Percentiles rank a stretch among this genome's conserved stretches.
Conservation (phyloP, 1,140 invertebrate species). For the Orius insidiosus region DNA sequence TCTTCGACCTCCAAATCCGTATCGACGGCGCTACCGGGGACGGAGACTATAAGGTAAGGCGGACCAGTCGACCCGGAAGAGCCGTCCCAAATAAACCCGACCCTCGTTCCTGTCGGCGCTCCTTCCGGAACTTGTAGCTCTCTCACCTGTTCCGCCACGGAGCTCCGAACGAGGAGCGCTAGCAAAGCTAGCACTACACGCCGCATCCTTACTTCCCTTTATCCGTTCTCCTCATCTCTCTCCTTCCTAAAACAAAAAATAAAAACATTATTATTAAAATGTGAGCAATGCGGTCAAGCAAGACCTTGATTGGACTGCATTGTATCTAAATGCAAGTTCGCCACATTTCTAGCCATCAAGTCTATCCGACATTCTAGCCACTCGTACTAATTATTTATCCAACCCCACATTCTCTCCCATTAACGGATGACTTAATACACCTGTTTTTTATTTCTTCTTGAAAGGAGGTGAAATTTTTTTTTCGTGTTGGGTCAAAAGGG, state of each 20-base stretch:
- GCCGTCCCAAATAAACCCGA: constrained; percentile 68
- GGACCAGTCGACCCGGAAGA: constrained; percentile 44
- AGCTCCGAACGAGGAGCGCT: constrained; percentile 25
- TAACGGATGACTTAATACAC: too few relatives aligned
- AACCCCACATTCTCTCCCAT: too few relatives aligned
- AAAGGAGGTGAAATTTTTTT: too few relatives aligned
- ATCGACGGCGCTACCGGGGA: constrained; percentile 69
- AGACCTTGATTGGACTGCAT: not conserved
- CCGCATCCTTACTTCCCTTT: constrained; percentile 12
- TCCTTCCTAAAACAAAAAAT: constrained; percentile 12
- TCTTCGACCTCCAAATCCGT: constrained; percentile 72
- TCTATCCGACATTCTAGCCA: too few relatives aligned
- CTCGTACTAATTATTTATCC: too few relatives aligned
- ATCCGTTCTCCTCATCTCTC: constrained; percentile 2
- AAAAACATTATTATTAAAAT: constrained; percentile 1
- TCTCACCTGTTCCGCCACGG: constrained; percentile 44
- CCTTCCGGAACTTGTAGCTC: constrained; percentile 76
- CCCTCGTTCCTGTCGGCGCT: constrained; percentile 63
- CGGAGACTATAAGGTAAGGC: constrained; percentile 77
- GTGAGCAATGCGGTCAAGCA: not conserved
- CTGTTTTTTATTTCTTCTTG: too few relatives aligned
- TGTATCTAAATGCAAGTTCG: not conserved
- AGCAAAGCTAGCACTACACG: constrained; percentile 18
- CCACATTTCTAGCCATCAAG: too few relatives aligned
- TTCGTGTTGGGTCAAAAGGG: too few relatives aligned